Evolutionary conservation across 2,888 invertebrate species (phyloP).

Genomic region (Thera britannica): DNA sequence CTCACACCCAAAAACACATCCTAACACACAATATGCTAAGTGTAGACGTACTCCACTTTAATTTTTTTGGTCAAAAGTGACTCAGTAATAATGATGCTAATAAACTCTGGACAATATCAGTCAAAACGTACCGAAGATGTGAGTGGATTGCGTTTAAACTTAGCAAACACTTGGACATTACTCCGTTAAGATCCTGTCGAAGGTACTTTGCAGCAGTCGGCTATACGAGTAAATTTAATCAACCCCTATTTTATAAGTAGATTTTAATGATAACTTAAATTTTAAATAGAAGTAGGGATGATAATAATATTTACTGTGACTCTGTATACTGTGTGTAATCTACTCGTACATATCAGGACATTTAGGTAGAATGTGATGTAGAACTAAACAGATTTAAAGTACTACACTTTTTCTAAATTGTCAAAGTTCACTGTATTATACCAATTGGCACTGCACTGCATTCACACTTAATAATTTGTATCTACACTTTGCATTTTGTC

Average conservation of each 20-base stretch:
- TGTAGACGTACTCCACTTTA: slow-evolving; percentile 17
- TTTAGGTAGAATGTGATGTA: slow-evolving; percentile 22
- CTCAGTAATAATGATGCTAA: not conserved
- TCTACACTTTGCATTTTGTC: slow-evolving; percentile 75
- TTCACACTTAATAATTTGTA: slow-evolving; percentile 69
- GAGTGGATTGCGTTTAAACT: slow-evolving; percentile 15
- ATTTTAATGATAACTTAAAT: slow-evolving; percentile 3
- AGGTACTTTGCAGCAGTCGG: not conserved
- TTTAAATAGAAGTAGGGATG: slow-evolving; percentile 21
- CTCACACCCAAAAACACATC: not conserved
- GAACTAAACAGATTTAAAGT: slow-evolving; percentile 21
- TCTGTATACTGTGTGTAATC: slow-evolving; percentile 26
- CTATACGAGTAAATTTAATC: slow-evolving; percentile 4
- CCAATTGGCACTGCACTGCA: slow-evolving; percentile 77
- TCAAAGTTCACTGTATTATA: slow-evolving; percentile 64
- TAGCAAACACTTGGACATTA: slow-evolving; percentile 3
- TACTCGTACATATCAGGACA: slow-evolving; percentile 48
- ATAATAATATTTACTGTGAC: slow-evolving; percentile 22
- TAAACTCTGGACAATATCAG: not conserved
- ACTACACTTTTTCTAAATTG: slow-evolving; percentile 56
- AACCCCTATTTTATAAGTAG: slow-evolving; percentile 5
- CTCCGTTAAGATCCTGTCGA: not conserved
- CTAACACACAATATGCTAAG: not conserved
- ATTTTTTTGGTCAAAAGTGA: not conserved
- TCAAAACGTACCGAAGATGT: not conserved